Evolutionary conservation across 2,113 vertebrate species (phyloP).

Genomic region (Noctilio leporinus): DNA sequence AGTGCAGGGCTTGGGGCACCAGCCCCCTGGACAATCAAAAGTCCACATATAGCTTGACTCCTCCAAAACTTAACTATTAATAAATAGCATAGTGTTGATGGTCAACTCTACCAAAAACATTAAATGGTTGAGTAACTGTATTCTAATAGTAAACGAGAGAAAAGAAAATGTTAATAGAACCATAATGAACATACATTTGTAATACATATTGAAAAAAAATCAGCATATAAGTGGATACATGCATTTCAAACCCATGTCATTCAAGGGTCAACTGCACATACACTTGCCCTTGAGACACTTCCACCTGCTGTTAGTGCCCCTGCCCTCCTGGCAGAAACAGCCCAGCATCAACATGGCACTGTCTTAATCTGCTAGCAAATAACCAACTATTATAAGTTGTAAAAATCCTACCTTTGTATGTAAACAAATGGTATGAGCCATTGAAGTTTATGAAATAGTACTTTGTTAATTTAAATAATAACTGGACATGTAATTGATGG

Average conservation of each 20-base stretch:
- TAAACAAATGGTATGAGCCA: background rate
- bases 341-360: background rate
- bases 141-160: background rate
- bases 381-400: background rate
- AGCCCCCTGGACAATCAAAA: background rate
- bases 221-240: background rate
- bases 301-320: background rate
- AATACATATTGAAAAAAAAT: background rate
- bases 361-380: background rate
- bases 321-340: background rate
- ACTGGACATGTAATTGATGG: background rate
- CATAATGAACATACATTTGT: background rate
- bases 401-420: background rate
- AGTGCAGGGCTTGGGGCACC: background rate
- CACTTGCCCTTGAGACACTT: background rate
- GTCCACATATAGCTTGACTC: background rate
- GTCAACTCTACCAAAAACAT: background rate
- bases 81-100: background rate
- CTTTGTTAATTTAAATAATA: slow-evolving; percentile 10
- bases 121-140: background rate
- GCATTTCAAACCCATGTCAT: background rate
- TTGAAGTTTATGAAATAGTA: background rate
- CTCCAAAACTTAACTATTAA: background rate
- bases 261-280: background rate
- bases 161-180: background rate